Evolutionary conservation across 2,888 invertebrate genomes (phyloP).

Genomic region (Ochropleura plecta): DNA sequence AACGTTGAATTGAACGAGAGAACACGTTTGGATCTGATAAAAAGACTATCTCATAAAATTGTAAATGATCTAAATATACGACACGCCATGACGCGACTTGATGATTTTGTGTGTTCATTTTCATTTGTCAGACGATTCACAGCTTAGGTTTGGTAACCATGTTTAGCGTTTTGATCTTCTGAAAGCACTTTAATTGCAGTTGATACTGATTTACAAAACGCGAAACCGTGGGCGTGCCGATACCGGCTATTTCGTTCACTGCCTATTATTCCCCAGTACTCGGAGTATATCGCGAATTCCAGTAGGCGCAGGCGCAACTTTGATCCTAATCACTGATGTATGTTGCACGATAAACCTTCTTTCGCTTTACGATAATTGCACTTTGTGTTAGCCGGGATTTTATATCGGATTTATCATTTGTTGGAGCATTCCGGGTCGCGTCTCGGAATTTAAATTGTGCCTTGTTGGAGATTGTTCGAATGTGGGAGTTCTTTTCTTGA

Average conservation of each 20-base stretch:
- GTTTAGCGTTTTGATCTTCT: conserved; percentile 34
- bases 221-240: conserved; percentile 49
- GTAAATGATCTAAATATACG: neutral
- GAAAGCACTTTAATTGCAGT: neutral
- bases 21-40: neutral
- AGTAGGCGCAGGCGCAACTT: conserved; percentile 53
- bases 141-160: neutral
- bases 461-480: neutral
- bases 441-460: conserved; percentile 9
- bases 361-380: conserved; percentile 56
- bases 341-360: conserved; percentile 46
- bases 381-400: conserved; percentile 30
- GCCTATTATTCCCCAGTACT: conserved; percentile 40
- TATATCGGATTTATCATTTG: conserved; percentile 31
- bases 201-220: conserved; percentile 41
- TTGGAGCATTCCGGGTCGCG: neutral
- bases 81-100: neutral
- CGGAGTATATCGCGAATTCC: conserved; percentile 45
- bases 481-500: neutral
- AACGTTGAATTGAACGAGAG: neutral
- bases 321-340: conserved; percentile 56
- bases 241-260: conserved; percentile 38
- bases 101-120: neutral
- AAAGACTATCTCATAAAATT: neutral
- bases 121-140: neutral